phyloP scores from a whole-genome alignment of 2,113 vertebrate species.

The Phylloscopus whistleri region DNA sequence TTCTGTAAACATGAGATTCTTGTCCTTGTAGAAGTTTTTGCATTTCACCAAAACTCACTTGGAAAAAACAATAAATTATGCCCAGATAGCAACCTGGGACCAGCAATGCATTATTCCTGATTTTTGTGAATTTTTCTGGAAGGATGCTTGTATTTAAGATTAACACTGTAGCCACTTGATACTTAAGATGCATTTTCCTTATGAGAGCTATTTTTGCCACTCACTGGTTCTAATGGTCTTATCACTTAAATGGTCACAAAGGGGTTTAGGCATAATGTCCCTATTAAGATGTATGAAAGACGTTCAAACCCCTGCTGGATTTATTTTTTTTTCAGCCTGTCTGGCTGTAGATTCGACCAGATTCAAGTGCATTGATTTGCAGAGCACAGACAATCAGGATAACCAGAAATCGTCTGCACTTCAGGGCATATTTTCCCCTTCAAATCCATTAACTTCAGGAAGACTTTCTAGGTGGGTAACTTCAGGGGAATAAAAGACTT shows the following conservation, averaged over 20 bases:
- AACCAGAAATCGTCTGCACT: neutral
- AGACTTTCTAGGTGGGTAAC: neutral
- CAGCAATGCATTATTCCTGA: neutral
- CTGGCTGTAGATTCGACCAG: neutral
- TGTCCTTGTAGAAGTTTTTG: neutral
- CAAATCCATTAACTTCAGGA: neutral
- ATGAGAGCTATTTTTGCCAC: neutral
- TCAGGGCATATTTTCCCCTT: neutral
- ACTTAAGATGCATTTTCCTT: neutral
- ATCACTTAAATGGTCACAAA: conserved; percentile 14
- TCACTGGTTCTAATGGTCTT: neutral
- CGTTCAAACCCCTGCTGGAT: neutral
- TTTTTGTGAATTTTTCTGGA: neutral
- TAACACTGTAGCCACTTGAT: neutral
- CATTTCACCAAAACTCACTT: neutral
- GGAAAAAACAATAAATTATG: neutral
- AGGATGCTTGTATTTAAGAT: neutral
- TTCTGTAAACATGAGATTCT: neutral
- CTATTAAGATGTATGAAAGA: conserved; percentile 12
- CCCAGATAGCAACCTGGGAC: neutral
- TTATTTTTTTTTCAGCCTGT: neutral
- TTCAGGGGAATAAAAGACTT: neutral
- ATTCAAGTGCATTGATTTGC: neutral
- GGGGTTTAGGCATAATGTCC: neutral
- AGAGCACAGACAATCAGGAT: neutral